Conservation (phyloP, 1,140 invertebrate genomes). For the Megalonaias nervosa region DNA sequence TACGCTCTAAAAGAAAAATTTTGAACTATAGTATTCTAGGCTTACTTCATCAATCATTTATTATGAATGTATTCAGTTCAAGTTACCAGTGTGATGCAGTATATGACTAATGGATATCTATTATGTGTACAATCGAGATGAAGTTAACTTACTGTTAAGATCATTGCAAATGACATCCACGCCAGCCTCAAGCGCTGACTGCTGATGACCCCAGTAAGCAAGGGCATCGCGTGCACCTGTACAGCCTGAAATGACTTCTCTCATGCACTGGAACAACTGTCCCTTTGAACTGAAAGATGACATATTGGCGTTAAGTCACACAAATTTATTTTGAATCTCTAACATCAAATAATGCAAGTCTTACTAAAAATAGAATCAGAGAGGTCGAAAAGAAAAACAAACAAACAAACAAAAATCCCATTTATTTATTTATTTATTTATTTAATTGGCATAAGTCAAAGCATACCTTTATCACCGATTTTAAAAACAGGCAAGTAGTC, state of each 20-base stretch:
- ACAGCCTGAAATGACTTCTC: neutral
- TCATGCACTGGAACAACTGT: slow-evolving; percentile 20
- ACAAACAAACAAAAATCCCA: too few species aligned
- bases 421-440: too few species aligned
- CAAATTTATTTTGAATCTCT: too few species aligned
- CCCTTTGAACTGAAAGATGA: slow-evolving; percentile 15
- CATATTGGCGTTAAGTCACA: too few species aligned
- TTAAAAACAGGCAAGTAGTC: too few species aligned
- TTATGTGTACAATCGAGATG: neutral
- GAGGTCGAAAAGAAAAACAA: too few species aligned
- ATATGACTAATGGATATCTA: neutral
- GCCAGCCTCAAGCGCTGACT: slow-evolving; percentile 12
- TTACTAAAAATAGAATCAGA: too few species aligned
- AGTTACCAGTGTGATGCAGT: neutral
- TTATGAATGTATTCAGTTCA: neutral
- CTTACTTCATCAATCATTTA: neutral
- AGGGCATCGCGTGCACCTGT: slow-evolving; percentile 8
- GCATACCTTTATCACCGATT: too few species aligned
- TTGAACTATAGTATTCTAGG: neutral
- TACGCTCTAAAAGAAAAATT: neutral
- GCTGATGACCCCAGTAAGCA: slow-evolving; percentile 33
- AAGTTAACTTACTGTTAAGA: slow-evolving; percentile 14
- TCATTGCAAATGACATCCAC: slow-evolving; percentile 24
- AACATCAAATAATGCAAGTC: too few species aligned
- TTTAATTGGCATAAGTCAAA: too few species aligned